Evolutionary conservation across 2,888 invertebrate species (phyloP).

Genomic region (Lampropteryx suffumata): DNA sequence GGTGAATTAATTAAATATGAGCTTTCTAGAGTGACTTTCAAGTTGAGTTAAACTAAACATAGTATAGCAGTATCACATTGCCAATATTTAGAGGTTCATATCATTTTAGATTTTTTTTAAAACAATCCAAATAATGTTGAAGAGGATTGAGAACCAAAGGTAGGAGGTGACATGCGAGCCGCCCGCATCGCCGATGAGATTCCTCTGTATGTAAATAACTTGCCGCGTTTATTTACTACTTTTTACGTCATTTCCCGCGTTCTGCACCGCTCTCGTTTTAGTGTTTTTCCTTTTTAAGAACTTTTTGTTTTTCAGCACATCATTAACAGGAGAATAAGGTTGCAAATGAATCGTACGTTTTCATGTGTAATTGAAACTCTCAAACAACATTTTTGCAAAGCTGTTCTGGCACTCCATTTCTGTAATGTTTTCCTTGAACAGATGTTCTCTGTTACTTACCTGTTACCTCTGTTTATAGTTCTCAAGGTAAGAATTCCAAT

Average conservation of each 20-base stretch:
- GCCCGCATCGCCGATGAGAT: constrained; percentile 49
- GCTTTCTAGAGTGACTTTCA: too few species aligned
- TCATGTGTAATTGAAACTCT: constrained; percentile 1
- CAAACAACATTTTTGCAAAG: too few species aligned
- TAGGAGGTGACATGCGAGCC: constrained; percentile 28
- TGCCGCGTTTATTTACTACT: constrained; percentile 50
- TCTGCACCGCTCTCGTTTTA: constrained; percentile 13
- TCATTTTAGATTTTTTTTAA: background rate
- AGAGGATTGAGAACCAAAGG: constrained; percentile 27
- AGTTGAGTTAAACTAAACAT: too few species aligned
- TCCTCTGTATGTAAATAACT: constrained; percentile 52
- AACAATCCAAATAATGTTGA: background rate
- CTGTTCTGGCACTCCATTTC: too few species aligned
- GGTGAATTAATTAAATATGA: too few species aligned
- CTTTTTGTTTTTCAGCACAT: constrained; percentile 7
- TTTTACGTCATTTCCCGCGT: constrained; percentile 46
- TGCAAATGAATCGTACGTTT: constrained; percentile 2
- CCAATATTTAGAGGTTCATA: too few species aligned
- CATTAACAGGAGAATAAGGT: constrained; percentile 5
- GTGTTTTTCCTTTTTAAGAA: constrained; percentile 12
- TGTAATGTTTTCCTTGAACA: background rate
- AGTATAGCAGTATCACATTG: too few species aligned
- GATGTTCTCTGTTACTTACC: too few species aligned
- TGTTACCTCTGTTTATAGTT: background rate
- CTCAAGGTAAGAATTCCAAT: background rate